Evolutionary conservation across 1,140 invertebrate species (phyloP), one percentile per base, ranked within the genome.

Genomic region (Drosophila bifasciata): DNA sequence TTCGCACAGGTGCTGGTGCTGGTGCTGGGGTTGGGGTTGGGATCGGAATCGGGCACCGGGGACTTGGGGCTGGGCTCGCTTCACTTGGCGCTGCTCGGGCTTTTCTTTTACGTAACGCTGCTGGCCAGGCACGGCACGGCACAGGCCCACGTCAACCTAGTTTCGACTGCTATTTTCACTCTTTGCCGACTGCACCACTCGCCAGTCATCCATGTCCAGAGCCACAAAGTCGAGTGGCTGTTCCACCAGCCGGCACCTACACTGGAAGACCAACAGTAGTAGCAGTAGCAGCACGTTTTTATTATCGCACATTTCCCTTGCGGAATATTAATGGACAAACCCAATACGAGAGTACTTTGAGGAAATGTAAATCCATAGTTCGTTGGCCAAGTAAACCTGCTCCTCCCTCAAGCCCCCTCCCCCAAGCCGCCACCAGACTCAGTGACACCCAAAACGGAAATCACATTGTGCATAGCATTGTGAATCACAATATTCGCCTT

Each of bases 61-160:
- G 32, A 36, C 32, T 13, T 62, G 60, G 28, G 11, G 28, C 32
- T 46, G 44, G 39, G 21, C 19, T 13, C 8, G 55, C 41, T 21
- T 56, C 23, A n/a, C 48, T 44, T 63, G 62, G 43, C 28, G 40
- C 48, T 55, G 64, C 32, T 36, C 32, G 32, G 32, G 60, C 58
- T 86, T 86, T 86, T 86, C 81, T 66, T 86, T 86, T 86, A 86
- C 81, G 83, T 86, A 86, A 86, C 58, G 32, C 41, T 40, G 51
- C 66, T 63, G 59, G 62, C 49, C 62, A 62, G 63, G 78, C 79
- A 83, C 79, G 63, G 78, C 79, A 83, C 79, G 79, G 53, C 61
- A 48, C 64, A 55, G 66, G 52, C 16, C 48, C 48, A 52, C 62
- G 61, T 55, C 76, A 83, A 81, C 81, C 81, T 79, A 85, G 83